A percentile compares a stretch with the other conserved stretches of the same genome.
Evolutionary conservation across 1,140 invertebrate genomes (phyloP).

Genomic region (Hormaphis cornu): DNA sequence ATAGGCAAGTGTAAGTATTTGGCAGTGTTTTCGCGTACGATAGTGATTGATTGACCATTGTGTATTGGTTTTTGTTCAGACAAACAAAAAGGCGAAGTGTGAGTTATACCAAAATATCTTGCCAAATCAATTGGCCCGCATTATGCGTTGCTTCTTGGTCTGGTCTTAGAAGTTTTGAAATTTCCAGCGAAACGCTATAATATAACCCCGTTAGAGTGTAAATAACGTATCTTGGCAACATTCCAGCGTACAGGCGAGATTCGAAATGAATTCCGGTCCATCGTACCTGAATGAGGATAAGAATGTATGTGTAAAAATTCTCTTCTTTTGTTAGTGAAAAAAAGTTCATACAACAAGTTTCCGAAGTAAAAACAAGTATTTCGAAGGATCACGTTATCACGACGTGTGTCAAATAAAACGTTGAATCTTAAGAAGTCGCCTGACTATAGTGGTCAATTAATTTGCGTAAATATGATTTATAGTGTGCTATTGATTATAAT

Average conservation of each 20-base stretch:
- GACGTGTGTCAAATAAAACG: too few species aligned
- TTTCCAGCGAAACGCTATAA: conserved; percentile 5
- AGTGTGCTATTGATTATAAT: too few species aligned
- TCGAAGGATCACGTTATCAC: too few species aligned
- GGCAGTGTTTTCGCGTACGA: not conserved
- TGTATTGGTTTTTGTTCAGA: conserved; percentile 1
- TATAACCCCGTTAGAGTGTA: conserved; percentile 4
- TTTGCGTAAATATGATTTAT: too few species aligned
- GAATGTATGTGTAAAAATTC: not conserved
- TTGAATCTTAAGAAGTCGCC: too few species aligned
- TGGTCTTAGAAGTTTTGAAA: not conserved
- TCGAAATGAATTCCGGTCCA: not conserved
- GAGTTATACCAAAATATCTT: not conserved
- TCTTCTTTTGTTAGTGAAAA: not conserved
- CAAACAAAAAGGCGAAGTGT: not conserved
- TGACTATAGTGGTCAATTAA: too few species aligned
- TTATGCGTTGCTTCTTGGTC: not conserved
- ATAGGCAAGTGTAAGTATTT: not conserved
- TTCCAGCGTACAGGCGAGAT: not conserved
- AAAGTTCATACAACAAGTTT: not conserved
- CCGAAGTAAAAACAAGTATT: not conserved
- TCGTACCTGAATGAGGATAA: not conserved
- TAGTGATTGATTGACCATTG: conserved; percentile 2
- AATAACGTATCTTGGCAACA: conserved; percentile 1
- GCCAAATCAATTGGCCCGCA: conserved; percentile 21